Evolutionary conservation across 2,797 vertebrate species (phyloP).

Genomic region (Tokudaia tokunoshimensis): DNA sequence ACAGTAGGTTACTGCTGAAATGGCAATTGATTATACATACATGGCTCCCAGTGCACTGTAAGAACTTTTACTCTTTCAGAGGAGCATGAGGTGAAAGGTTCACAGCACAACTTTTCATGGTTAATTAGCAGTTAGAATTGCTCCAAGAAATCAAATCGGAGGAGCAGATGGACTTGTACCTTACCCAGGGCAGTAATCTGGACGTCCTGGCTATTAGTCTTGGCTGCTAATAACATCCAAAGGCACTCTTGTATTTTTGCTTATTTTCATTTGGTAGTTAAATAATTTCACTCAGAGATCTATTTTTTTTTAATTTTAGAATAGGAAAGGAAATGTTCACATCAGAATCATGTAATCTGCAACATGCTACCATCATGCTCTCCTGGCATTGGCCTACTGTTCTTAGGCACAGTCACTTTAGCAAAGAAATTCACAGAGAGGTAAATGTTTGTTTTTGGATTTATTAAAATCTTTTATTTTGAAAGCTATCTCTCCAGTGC

Average conservation of each 20-base stretch:
- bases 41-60: not conserved
- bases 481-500: not conserved
- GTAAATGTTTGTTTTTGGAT: not conserved
- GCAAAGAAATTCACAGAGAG: not conserved
- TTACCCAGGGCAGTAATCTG: slow-evolving; percentile 69
- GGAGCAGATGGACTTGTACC: slow-evolving; percentile 70
- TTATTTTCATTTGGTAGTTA: slow-evolving; percentile 71
- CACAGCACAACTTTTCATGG: slow-evolving; percentile 71
- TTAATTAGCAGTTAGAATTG: slow-evolving; percentile 78
- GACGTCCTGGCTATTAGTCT: slow-evolving; percentile 52
- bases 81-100: slow-evolving; percentile 71
- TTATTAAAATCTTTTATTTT: not conserved
- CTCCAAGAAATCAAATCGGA: slow-evolving; percentile 66
- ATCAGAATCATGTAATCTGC: not conserved
- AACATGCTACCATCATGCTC: not conserved
- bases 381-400: not conserved
- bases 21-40: slow-evolving; percentile 63
- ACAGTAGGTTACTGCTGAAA: slow-evolving; percentile 44
- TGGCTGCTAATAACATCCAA: slow-evolving; percentile 58
- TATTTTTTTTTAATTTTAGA: slow-evolving; percentile 8
- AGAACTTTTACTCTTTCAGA: slow-evolving; percentile 52
- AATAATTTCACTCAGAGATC: slow-evolving; percentile 63
- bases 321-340: not conserved
- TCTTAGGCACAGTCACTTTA: not conserved
- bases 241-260: slow-evolving; percentile 55